phyloP scores from a whole-genome alignment of 2,113 vertebrate species.

The Carlito syrichta region DNA sequence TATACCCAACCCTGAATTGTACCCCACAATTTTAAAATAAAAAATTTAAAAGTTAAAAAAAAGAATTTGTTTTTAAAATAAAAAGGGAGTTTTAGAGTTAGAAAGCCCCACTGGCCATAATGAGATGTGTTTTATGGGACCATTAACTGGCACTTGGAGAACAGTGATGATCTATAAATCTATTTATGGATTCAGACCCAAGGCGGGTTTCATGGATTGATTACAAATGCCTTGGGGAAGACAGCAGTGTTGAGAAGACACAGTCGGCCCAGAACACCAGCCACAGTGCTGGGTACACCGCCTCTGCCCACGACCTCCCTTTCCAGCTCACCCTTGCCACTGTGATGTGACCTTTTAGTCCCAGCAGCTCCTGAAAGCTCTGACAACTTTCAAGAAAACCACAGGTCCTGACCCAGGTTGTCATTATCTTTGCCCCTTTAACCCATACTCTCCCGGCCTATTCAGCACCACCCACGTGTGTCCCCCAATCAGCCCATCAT shows the following conservation, averaged over 20 bases:
- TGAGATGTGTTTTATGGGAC: slow-evolving; percentile 12
- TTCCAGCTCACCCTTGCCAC: neutral
- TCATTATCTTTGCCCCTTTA: neutral
- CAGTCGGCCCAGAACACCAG: neutral
- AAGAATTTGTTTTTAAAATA: slow-evolving; percentile 41
- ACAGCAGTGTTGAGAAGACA: neutral
- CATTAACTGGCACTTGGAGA: neutral
- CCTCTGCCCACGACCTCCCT: neutral
- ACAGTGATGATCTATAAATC: neutral
- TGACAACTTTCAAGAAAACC: neutral
- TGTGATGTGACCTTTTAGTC: rapidly evolving
- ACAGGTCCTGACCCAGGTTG: neutral
- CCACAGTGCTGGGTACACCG: too few relatives aligned
- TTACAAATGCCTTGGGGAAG: neutral
- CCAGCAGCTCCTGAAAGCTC: neutral
- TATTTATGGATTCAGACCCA: neutral
- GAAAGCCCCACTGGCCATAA: neutral
- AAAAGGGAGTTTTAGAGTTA: neutral
- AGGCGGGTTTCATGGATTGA: neutral
- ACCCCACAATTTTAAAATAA: too few relatives aligned
- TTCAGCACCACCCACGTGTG: neutral
- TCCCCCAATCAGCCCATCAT: rapidly evolving
- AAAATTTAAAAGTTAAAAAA: too few relatives aligned
- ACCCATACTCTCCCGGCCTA: rapidly evolving
- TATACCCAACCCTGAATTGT: too few relatives aligned